Conservation (phyloP, 2,113 vertebrate genomes). For the Scomber scombrus region DNA sequence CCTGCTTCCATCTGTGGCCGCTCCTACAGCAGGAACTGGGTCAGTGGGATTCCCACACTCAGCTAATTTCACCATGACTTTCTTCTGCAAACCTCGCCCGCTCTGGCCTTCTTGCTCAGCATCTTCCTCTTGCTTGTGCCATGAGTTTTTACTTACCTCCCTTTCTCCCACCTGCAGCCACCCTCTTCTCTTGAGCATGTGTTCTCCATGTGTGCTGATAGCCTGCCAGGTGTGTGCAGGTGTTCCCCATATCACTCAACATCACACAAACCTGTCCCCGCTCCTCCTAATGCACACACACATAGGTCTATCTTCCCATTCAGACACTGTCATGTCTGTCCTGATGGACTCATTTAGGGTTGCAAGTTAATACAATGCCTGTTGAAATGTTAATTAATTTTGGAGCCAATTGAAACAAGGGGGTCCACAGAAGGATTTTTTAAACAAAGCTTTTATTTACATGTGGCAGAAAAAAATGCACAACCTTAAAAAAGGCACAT, state of each 20-base stretch:
- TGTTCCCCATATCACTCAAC: constrained; percentile 80
- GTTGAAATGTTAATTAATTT: constrained; percentile 59
- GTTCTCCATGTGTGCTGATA: constrained; percentile 59
- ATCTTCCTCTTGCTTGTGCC: not conserved
- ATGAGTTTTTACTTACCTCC: not conserved
- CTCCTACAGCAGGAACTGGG: constrained; percentile 19
- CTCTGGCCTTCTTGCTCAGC: not conserved
- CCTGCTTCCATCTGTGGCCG: constrained; percentile 20
- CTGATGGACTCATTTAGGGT: constrained; percentile 59
- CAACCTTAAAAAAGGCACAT: constrained; percentile 41
- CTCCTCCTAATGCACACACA: constrained; percentile 31
- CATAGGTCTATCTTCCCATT: constrained; percentile 62
- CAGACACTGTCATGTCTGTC: constrained; percentile 70
- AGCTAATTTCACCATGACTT: constrained; percentile 25
- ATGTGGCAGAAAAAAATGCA: constrained; percentile 55
- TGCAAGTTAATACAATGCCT: constrained; percentile 48
- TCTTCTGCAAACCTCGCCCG: not conserved
- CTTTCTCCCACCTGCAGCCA: constrained; percentile 20
- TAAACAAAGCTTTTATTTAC: constrained; percentile 80
- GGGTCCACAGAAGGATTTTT: constrained; percentile 14
- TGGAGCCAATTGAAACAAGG: constrained; percentile 12
- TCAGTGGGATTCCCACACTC: constrained; percentile 47
- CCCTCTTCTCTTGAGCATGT: constrained; percentile 16
- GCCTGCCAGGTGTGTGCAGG: constrained; percentile 83
- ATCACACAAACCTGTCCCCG: constrained; percentile 64